phyloP scores from a whole-genome alignment of 2,888 invertebrate genomes.

The Gastracanthus pulcherrimus region DNA sequence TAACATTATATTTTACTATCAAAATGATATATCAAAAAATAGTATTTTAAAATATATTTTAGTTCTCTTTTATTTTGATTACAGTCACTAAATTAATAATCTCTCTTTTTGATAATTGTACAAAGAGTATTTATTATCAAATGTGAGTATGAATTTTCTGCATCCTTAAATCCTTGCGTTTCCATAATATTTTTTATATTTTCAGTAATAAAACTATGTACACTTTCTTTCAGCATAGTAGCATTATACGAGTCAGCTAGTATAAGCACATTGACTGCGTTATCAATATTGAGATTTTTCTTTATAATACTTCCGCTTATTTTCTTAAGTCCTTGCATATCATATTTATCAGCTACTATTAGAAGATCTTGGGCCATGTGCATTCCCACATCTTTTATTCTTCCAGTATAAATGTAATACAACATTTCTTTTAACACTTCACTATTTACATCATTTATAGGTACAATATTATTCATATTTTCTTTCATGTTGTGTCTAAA shows the following conservation, averaged over 20 bases:
- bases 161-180: not conserved
- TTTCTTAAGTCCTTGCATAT: not conserved
- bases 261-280: not conserved
- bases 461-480: not conserved
- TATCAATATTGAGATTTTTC: not conserved
- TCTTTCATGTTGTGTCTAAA: not conserved
- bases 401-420: not conserved
- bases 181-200: not conserved
- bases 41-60: no score
- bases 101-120: no score
- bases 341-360: constrained; percentile 3
- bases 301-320: not conserved
- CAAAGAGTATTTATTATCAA: no score
- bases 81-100: no score
- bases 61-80: no score
- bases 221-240: not conserved
- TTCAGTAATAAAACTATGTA: not conserved
- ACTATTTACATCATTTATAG: not conserved
- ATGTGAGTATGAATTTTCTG: not conserved
- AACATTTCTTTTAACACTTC: not conserved
- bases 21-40: no score
- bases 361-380: not conserved
- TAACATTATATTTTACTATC: no score
- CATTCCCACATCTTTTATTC: not conserved
- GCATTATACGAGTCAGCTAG: not conserved